A percentile compares a stretch with the other conserved stretches of the same genome.
Conservation (phyloP, 2,797 vertebrate species). For the Gadopsis bispinosus region DNA sequence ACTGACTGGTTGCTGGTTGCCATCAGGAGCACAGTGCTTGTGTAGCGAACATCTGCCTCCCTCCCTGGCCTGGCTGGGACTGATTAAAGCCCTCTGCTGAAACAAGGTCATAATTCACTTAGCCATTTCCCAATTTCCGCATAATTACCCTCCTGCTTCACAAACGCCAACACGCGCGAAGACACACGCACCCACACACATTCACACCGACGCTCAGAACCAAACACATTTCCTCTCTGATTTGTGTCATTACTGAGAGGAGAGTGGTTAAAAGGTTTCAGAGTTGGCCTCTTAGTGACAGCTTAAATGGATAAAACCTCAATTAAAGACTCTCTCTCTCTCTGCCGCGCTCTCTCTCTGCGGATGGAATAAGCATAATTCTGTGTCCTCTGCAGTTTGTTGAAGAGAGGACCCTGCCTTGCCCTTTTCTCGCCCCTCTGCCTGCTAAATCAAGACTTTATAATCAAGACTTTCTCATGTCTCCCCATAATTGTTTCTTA, state of each 20-base stretch:
- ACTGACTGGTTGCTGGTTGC: slow-evolving; percentile 52
- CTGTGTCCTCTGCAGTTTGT: slow-evolving; percentile 60
- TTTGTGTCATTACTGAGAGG: slow-evolving; percentile 83
- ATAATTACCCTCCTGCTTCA: slow-evolving; percentile 80
- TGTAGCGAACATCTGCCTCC: slow-evolving; percentile 50
- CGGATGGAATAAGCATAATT: slow-evolving; percentile 73
- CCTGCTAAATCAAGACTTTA: slow-evolving; percentile 43
- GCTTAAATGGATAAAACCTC: slow-evolving; percentile 86
- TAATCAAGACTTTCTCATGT: slow-evolving; percentile 46
- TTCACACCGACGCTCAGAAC: slow-evolving; percentile 48
- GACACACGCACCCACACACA: slow-evolving; percentile 44
- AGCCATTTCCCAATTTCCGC: slow-evolving; percentile 82
- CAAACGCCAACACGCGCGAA: slow-evolving; percentile 39
- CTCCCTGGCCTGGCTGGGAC: slow-evolving; percentile 65
- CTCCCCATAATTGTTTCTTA: slow-evolving; percentile 36
- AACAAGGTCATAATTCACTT: slow-evolving; percentile 86
- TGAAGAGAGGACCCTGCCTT: slow-evolving; percentile 41
- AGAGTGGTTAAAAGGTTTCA: slow-evolving; percentile 84
- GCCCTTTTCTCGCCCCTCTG: background rate
- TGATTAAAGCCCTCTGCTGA: slow-evolving; percentile 82
- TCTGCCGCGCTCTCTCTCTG: slow-evolving; percentile 55
- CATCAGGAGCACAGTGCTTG: slow-evolving; percentile 51
- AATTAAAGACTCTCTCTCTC: slow-evolving; percentile 78
- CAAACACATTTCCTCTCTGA: slow-evolving; percentile 78
- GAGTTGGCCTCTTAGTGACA: slow-evolving; percentile 83